phyloP scores from a whole-genome alignment of 2,113 vertebrate species.

The Sapajus apella region DNA sequence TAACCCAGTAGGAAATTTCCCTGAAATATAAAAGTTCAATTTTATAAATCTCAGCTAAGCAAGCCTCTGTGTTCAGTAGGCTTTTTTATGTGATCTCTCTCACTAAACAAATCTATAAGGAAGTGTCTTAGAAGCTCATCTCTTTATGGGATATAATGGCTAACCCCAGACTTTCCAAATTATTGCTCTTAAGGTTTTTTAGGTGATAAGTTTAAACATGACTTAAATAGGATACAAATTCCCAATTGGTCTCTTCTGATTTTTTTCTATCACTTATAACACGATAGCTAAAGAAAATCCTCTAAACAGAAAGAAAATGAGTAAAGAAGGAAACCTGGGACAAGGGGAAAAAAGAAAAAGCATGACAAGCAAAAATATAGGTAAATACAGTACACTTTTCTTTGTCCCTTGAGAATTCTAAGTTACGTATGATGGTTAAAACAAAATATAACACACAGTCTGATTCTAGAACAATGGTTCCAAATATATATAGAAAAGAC shows the following conservation, averaged over 20 bases:
- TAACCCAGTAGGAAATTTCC: neutral
- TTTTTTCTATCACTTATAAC: neutral
- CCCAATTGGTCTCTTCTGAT: neutral
- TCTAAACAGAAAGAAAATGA: neutral
- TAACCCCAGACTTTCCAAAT: neutral
- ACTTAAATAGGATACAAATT: neutral
- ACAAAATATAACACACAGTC: neutral
- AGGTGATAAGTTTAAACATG: neutral
- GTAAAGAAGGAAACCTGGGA: neutral
- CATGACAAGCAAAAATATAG: neutral
- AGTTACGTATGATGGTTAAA: neutral
- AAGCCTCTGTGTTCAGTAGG: neutral
- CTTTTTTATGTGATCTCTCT: neutral
- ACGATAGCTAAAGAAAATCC: neutral
- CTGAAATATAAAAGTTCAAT: neutral
- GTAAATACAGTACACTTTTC: neutral
- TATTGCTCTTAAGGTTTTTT: neutral
- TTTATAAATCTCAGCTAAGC: neutral
- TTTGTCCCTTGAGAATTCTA: neutral
- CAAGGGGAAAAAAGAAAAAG: neutral
- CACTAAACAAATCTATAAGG: neutral
- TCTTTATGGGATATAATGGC: neutral
- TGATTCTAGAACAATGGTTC: neutral
- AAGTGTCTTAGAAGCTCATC: neutral
- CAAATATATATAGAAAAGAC: neutral